phyloP scores from a whole-genome alignment of 2,888 invertebrate genomes.

The Cordilura impudica region DNA sequence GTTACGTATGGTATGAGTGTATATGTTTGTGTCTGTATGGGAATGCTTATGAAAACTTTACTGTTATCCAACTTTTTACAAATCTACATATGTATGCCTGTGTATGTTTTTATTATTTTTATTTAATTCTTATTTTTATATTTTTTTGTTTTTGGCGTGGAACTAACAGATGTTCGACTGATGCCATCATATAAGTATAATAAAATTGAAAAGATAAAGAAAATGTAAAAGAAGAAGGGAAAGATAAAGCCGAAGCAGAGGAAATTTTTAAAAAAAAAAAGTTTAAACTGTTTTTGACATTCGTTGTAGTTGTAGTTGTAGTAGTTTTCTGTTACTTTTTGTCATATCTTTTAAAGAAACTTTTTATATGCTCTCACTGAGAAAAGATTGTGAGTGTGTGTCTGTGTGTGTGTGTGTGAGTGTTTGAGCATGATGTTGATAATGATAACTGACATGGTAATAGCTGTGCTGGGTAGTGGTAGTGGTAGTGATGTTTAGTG shows the following conservation, averaged over 20 bases:
- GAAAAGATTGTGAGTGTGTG: not conserved
- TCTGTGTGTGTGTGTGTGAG: not conserved
- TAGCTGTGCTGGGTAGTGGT: not conserved
- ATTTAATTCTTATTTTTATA: constrained; percentile 19
- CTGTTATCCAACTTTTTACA: constrained; percentile 41
- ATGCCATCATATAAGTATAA: constrained; percentile 32
- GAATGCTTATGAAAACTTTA: constrained; percentile 16
- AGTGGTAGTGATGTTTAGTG: not conserved
- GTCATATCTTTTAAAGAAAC: not conserved
- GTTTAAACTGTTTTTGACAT: constrained; percentile 62
- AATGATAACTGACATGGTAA: not conserved
- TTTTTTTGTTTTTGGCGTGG: constrained; percentile 10
- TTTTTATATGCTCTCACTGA: not conserved
- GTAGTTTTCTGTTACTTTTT: not conserved
- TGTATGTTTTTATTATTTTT: constrained; percentile 11
- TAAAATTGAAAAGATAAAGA: not conserved
- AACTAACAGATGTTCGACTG: constrained; percentile 49
- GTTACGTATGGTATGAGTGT: not conserved
- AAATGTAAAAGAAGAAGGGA: constrained; percentile 1
- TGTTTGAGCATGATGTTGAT: not conserved
- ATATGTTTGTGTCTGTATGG: constrained; percentile 1
- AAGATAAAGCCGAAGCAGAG: not conserved
- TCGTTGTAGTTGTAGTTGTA: constrained; percentile 50
- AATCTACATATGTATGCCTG: constrained; percentile 3
- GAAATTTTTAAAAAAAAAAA: constrained; percentile 18